phyloP scores from a whole-genome alignment of 2,113 vertebrate species.

The Triplophysa dalaica region DNA sequence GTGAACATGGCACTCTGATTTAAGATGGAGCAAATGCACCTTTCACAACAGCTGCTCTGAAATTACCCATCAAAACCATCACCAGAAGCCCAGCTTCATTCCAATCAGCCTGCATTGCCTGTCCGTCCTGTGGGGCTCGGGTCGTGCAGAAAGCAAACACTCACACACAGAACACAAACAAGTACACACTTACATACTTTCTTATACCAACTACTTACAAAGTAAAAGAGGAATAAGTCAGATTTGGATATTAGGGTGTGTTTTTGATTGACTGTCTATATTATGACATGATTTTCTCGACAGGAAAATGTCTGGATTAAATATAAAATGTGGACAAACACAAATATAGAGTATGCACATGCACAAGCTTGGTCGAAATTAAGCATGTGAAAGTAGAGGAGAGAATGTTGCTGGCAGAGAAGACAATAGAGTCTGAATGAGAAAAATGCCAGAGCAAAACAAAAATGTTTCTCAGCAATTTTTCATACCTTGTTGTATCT shows the following conservation, averaged over 20 bases:
- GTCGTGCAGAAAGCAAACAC: neutral
- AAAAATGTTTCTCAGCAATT: neutral
- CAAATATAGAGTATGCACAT: too few species aligned
- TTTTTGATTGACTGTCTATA: neutral
- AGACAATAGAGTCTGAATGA: neutral
- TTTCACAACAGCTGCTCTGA: conserved; percentile 53
- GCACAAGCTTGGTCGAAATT: neutral
- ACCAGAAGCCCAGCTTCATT: conserved; percentile 38
- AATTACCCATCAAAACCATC: conserved; percentile 52
- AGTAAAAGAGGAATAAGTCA: neutral
- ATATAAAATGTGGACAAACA: neutral
- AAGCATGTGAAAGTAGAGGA: neutral
- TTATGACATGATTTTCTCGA: neutral
- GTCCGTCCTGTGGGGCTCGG: conserved; percentile 8
- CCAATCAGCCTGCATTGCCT: conserved; percentile 30
- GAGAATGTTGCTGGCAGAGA: neutral
- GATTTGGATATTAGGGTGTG: neutral
- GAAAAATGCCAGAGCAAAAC: neutral
- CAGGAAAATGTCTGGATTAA: neutral
- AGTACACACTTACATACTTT: neutral
- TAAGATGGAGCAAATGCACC: conserved; percentile 49
- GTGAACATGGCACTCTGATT: conserved; percentile 49
- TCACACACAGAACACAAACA: neutral
- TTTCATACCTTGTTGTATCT: neutral
- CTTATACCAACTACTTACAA: conserved; percentile 3